These are phyloP conservation scores for Pherbina coryleti DNA, from an alignment of 2,888 invertebrate genomes.

Conservation along the genomic window DNA sequence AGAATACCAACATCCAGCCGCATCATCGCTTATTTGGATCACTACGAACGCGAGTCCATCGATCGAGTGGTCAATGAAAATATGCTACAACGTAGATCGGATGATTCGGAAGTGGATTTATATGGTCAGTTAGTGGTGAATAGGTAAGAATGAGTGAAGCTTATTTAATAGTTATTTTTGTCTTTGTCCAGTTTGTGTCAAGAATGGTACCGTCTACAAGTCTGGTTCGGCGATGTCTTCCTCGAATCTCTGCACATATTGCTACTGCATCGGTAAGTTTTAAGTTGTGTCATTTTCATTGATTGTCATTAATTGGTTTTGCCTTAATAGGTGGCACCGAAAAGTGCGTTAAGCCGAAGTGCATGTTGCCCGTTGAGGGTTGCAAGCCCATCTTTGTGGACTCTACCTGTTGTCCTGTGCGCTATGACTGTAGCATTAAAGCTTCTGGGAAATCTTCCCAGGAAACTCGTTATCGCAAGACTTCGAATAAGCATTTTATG, in stretches of 20 bases:
- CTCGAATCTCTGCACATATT: constrained; percentile 84
- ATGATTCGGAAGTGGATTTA: constrained; percentile 65
- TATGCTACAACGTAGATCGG: constrained; percentile 64
- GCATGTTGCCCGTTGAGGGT: constrained; percentile 81
- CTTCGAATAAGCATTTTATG: constrained; percentile 65
- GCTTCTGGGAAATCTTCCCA: constrained; percentile 64
- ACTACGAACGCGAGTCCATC: constrained; percentile 66
- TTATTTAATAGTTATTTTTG: constrained; percentile 5
- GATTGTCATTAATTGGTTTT: neutral
- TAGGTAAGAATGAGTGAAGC: neutral
- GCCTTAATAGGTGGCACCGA: constrained; percentile 72
- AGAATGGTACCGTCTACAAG: constrained; percentile 68
- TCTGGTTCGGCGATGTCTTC: constrained; percentile 82
- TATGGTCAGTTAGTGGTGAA: constrained; percentile 54
- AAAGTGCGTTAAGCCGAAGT: constrained; percentile 84
- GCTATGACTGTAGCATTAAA: constrained; percentile 77
- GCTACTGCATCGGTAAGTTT: constrained; percentile 79
- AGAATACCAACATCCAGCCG: constrained; percentile 64
- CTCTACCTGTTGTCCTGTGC: constrained; percentile 81
- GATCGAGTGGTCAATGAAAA: constrained; percentile 67
- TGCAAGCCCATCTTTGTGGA: constrained; percentile 68
- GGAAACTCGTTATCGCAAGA: constrained; percentile 63
- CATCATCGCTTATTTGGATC: constrained; percentile 66
- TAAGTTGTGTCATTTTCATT: neutral
- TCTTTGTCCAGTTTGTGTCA: constrained; percentile 60